Base-by-base conservation (phyloP, 2,888 invertebrate species). In the Patella caerulea region DNA sequence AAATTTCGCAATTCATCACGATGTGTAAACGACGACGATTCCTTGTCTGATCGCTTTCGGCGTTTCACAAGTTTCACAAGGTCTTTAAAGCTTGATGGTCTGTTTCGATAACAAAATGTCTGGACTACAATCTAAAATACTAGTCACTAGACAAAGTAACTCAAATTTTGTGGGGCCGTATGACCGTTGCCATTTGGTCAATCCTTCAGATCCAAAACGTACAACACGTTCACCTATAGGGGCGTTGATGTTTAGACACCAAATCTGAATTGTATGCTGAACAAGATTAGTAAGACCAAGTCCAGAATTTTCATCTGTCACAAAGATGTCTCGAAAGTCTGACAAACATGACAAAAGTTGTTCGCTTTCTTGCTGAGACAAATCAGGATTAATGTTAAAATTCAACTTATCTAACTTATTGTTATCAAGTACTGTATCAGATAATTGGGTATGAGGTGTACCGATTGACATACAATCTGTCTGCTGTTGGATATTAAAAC, bases 91-190 rank as follows among this genome's bases (percentile, higher is more conserved):
- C 75, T 19, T 78, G 53, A 69, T 75, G 72, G 69, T 77, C 72
- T 24, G 55, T 73, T 73, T 75, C 74, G n/a, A 76, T 71, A 3
- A 78, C 75, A 74, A 77, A 72, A 29, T 71, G 54, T 34, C 65
- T 65, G 17, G 74, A 14, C 65, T 19, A 76, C 73, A 73, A 53
- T 79, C 76, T 17, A 79, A 59, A 12, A 79, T 55, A 53, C 74
- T 76, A 17, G 69, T 70, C 1, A 76, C 76, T 71, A 79, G 45
- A 3, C 55, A 76, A n/a, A 75, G 34, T 14, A 72, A 52, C 52
- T 78, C 75, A n/a, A 78, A 73, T 69, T 75, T 78, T 12, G 75
- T 75, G 12, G 72, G 75, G 4, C 75, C 72, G 72, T 78, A 77
- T 12, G 72, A 9, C 19, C 72, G 24, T 24, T 72, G 72, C 24